Evolutionary conservation across 2,888 invertebrate genomes (phyloP), one percentile per base, ranked within the genome.

Genomic region (Charanyca ferruginea): DNA sequence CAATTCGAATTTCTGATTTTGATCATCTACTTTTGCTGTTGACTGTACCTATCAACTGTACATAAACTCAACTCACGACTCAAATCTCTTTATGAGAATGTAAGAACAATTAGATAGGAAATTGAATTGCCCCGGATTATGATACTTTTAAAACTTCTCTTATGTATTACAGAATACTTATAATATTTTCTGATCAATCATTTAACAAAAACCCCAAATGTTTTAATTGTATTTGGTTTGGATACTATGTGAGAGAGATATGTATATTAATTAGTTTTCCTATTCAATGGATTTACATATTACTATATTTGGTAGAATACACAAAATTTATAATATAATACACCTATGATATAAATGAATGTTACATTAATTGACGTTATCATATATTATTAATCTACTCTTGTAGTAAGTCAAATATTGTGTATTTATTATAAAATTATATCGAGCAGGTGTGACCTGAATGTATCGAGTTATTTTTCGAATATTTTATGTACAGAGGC

Each of bases 401-500:
- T 73, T 73, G 51, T 78, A 63, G 51, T 51, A 45, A 59, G 58
- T 59, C 74, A 47, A 28, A 72, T 72, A 51, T 73, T 45, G 38
- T 59, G 58, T 71, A 66, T 77, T 73, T 73, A 77, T 60, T 66
- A 52, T 64, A 63, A 54, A 70, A 77, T 61, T 68, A 49, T 75
- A 79, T 79, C 54, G 54, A 63, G 66, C 83, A 66, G 83, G 81
- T 85, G 11, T 73, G 47, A 83, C 79, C 75, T 83, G 80, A 63
- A 35, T 54, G 69, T 81, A 79, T 80, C 74, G 53, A 83, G 77
- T 86, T 88, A 87, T 88, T 88, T 88, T 88, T 88, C 55, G 85
- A 88, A 72, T 83, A 70, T 81, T 88, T 83, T 87, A 86, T 79
- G 74, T 83, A 79, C 47, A n/a, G n/a, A n/a, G n/a, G n/a, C n/a